Base-by-base conservation (phyloP, 2,797 vertebrate species). In the Chanos chanos region DNA sequence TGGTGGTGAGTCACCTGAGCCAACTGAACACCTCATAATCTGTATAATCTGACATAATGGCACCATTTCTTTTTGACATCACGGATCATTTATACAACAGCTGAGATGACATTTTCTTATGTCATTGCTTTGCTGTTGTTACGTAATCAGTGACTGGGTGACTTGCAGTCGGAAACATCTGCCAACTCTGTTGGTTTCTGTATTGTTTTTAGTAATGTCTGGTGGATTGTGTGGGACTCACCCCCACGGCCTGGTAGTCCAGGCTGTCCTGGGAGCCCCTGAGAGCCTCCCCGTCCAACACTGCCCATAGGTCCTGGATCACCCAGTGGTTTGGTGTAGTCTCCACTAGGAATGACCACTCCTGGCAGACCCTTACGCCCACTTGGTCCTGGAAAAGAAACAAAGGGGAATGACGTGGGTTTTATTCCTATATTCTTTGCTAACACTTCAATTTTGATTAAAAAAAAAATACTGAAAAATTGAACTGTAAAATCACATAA, bases 211-310 rank as follows among this genome's bases (percentile, higher is more conserved):
- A n/a, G n/a, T n/a, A n/a, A n/a, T n/a, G n/a, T n/a, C n/a, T n/a
- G n/a, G n/a, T n/a, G n/a, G n/a, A n/a, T n/a, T n/a, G n/a, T 12
- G 9, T 30, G 9, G 1, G 37, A 3, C 37, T 18, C 3, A 10
- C 18, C 40, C 8, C 8, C 4, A 24, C 16, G 12, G 15, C 63
- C 4, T 13, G 25, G 18, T 43, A 21, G 40, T 39, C 16, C 9
- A 8, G 19, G 10, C 66, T 65, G 4, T 89, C 89, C 89, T 85
- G 85, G 81, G 10, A 70, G 70, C 80, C 89, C 96, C 53, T 79
- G 89, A 9, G 47, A 80, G 51, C 95, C 96, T 0, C 56, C 4
- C 1, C 84, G 81, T 15, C 88, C 89, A 15, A 0, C 28, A 3
- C 3, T 4, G 37, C 79, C 86, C 0, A 73, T 48, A 3, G 1